Percentiles rank a stretch among this genome's conserved stretches.
Conservation (phyloP, 2,888 invertebrate species). For the Polia nebulosa region DNA sequence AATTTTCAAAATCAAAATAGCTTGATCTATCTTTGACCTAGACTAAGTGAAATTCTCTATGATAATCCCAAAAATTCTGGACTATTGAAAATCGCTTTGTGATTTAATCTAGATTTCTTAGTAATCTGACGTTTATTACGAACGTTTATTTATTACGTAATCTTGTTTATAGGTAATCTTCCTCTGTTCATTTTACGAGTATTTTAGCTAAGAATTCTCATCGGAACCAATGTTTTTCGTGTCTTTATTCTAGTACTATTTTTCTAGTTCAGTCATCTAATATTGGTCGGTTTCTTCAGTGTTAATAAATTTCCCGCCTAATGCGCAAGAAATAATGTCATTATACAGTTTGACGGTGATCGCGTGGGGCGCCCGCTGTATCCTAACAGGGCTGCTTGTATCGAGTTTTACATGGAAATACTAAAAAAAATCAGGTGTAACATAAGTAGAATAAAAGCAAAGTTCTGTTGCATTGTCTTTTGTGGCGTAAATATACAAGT, state of each 20-base stretch:
- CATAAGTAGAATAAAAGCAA: conserved; percentile 15
- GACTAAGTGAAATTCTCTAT: too few species aligned
- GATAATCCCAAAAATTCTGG: too few species aligned
- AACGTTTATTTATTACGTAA: too few species aligned
- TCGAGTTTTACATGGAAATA: conserved; percentile 7
- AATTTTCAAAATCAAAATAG: too few species aligned
- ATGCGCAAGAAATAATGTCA: conserved; percentile 58
- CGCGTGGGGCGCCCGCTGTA: conserved; percentile 56
- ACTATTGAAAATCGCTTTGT: too few species aligned
- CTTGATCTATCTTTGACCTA: too few species aligned
- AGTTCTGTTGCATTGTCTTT: conserved; percentile 22
- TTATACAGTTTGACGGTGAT: conserved; percentile 51
- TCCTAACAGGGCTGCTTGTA: conserved; percentile 47
- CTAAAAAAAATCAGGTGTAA: background rate
- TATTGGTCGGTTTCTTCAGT: conserved; percentile 33
- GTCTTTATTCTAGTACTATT: background rate
- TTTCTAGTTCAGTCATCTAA: conserved; percentile 19
- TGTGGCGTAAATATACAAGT: background rate
- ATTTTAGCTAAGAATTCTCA: too few species aligned
- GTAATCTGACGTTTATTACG: too few species aligned
- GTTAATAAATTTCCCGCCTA: conserved; percentile 51
- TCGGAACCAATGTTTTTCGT: background rate
- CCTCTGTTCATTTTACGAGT: too few species aligned
- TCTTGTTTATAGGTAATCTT: too few species aligned
- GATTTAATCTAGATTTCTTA: too few species aligned